phyloP scores from a whole-genome alignment of 2,113 vertebrate species.

The human (Homo sapiens) region GRCh38 chr7:156183001-156183500 shows the following conservation, averaged over 20 bases:
- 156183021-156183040: background rate
- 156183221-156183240: background rate
- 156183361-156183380: background rate
- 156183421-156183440: background rate
- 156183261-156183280: constrained; percentile 1
- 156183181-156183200: background rate
- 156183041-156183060: background rate
- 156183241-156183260: background rate
- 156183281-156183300: background rate
- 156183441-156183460: background rate
- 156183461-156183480: background rate
- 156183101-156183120: background rate
- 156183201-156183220: background rate
- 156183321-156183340: background rate
- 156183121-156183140: background rate
- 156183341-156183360: background rate
- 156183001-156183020: background rate
- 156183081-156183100: background rate
- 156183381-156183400: background rate
- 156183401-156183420: background rate
- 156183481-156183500: background rate
- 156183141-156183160: background rate
- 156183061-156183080: background rate
- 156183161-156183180: background rate
- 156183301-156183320: background rate